A percentile compares a stretch with the other conserved stretches of the same genome.
phyloP scores from a whole-genome alignment of 2,888 invertebrate genomes.

The Platypus cylindrus region DNA sequence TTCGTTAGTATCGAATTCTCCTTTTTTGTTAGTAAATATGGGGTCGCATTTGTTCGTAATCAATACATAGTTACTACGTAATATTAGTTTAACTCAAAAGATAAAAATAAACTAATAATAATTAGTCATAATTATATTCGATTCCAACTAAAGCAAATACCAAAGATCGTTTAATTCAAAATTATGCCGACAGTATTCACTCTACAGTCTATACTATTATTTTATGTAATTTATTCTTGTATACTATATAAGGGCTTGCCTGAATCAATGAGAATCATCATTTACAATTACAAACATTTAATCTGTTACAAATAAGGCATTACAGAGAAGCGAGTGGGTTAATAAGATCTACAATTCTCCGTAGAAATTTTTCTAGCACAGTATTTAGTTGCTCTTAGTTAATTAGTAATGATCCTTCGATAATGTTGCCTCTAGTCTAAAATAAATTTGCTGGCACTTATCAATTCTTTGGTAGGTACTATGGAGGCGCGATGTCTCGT shows the following conservation, averaged over 20 bases:
- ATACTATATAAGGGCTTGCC: conserved; percentile 15
- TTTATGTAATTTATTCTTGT: conserved; percentile 12
- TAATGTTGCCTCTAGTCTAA: conserved; percentile 13
- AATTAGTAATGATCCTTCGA: conserved; percentile 24
- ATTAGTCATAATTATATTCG: no score
- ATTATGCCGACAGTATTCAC: conserved; percentile 6
- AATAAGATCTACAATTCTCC: conserved; percentile 24
- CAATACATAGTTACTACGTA: no score
- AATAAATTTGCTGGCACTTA: conserved; percentile 18
- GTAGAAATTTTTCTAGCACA: conserved; percentile 27
- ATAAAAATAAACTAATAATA: no score
- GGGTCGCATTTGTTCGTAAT: no score
- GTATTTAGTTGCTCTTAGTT: conserved; percentile 24
- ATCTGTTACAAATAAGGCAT: conserved; percentile 28
- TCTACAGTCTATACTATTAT: conserved; percentile 7
- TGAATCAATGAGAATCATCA: conserved; percentile 26
- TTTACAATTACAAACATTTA: conserved; percentile 29
- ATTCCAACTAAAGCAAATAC: no score
- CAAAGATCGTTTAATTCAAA: conserved; percentile 5
- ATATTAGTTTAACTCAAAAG: no score
- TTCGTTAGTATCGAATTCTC: no score
- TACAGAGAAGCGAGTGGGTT: conserved; percentile 20
- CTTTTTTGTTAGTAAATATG: no score
- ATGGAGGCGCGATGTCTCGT: conserved; percentile 25
- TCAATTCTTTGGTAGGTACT: conserved; percentile 14